Base-by-base conservation (phyloP, 2,888 invertebrate species). In the Caenorhabditis wallacei region DNA sequence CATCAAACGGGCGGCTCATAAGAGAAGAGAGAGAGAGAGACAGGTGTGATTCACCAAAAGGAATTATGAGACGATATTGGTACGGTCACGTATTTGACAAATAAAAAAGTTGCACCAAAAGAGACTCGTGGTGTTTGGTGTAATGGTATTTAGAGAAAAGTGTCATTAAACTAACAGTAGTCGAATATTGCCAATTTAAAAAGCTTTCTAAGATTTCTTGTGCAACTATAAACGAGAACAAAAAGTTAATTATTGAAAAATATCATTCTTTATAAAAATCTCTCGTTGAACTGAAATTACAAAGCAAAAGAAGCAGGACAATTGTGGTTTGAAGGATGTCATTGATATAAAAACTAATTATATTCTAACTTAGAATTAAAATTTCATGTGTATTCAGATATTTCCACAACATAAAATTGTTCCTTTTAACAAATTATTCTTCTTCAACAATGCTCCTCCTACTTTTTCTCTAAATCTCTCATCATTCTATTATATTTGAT, bases 351-450 rank as follows among this genome's bases (percentile, higher is more conserved):
- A n/a, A n/a, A n/a, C n/a, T n/a, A n/a, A n/a, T n/a, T n/a, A n/a
- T n/a, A n/a, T 30, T 30, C 30, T 8, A 30, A 5, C 30, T 30
- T 3, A 5, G 30, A 30, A 30, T 30, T 30, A 5, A 30, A 30
- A 5, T 30, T 5, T 30, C 30, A 8, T 30, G 3, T 30, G 30
- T 18, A 43, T 35, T 35, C 54, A 68, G 37, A 51, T 68, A 40
- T 68, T 35, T 51, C 46, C 18, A 48, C 46, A n/a, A n/a, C n/a
- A 48, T n/a, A 51, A 61, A 2, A 18, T 61, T 61, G 63, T 74
- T 75, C 66, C 24, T 30, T 59, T 72, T 51, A 51, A 72, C 63
- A 53, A 72, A 72, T 72, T 72, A 72, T 53, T 72, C 72, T 54
- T 51, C 59, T 20, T 61, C 51, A 18, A 48, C 43, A 37, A 54